Evolutionary conservation across 2,888 invertebrate genomes (phyloP).

Genomic region (Lithophane socia): DNA sequence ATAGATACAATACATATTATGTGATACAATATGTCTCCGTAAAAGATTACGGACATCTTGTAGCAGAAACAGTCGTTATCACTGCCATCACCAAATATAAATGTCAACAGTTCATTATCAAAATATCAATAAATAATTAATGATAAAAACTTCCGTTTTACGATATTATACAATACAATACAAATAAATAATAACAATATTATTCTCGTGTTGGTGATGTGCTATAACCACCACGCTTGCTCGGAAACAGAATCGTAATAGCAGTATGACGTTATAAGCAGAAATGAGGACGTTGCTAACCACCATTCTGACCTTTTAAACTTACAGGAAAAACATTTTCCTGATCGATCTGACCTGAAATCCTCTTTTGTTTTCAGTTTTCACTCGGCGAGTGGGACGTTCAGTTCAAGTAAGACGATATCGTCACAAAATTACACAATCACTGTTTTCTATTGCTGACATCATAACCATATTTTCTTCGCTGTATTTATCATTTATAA

Average conservation of each 20-base stretch:
- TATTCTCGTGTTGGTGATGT: neutral
- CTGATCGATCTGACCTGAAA: neutral
- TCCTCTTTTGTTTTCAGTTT: constrained; percentile 14
- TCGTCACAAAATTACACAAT: constrained; percentile 4
- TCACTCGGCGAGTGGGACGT: neutral
- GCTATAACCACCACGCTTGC: neutral
- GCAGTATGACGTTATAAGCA: neutral
- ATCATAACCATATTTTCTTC: constrained; percentile 33
- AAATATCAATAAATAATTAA: constrained; percentile 4
- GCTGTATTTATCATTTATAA: constrained; percentile 69
- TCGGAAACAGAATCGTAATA: neutral
- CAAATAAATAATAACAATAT: no score
- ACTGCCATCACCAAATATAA: neutral
- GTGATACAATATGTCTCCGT: neutral
- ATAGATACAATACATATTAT: neutral
- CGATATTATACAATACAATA: no score
- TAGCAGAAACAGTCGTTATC: neutral
- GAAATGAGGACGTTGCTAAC: constrained; percentile 17
- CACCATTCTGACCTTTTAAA: constrained; percentile 31
- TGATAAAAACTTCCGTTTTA: constrained; percentile 16
- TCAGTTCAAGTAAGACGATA: neutral
- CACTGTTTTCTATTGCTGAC: constrained; percentile 6
- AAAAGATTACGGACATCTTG: neutral
- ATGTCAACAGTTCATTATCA: constrained; percentile 2
- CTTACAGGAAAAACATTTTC: constrained; percentile 28